These are phyloP conservation scores for Albula goreensis DNA, from an alignment of 2,113 vertebrate species.

Conservation along the genomic window DNA sequence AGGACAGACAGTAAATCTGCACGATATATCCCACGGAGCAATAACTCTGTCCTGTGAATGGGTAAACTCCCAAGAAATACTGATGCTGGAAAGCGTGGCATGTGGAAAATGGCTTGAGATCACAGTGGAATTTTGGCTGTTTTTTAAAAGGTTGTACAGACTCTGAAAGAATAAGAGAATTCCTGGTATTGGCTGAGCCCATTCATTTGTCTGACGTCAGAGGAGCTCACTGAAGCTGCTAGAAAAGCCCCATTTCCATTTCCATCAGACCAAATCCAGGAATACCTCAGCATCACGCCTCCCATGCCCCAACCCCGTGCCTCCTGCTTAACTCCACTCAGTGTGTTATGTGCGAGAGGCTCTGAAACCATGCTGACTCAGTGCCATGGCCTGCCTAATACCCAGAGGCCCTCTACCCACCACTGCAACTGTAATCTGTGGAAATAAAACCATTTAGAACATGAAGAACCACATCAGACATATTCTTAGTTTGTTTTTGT, in stretches of 20 bases:
- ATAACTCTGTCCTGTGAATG: slow-evolving; percentile 42
- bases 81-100: slow-evolving; percentile 25
- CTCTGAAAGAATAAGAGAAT: background rate
- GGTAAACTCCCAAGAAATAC: slow-evolving; percentile 26
- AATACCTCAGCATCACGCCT: background rate
- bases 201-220: slow-evolving; percentile 17
- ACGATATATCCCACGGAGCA: slow-evolving; percentile 29
- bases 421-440: background rate
- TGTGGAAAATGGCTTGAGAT: slow-evolving; percentile 34
- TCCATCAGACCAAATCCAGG: background rate
- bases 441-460: background rate
- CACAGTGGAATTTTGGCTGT: slow-evolving; percentile 32
- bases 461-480: background rate
- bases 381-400: background rate
- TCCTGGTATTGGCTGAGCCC: background rate
- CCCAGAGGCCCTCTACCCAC: background rate
- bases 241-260: background rate
- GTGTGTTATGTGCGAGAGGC: background rate
- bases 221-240: background rate
- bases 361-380: background rate
- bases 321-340: background rate
- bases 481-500: background rate
- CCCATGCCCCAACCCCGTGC: background rate
- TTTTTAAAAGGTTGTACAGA: slow-evolving; percentile 15
- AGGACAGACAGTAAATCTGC: background rate